phyloP scores from a whole-genome alignment of 2,888 invertebrate genomes.

The Metallyticus violacea region DNA sequence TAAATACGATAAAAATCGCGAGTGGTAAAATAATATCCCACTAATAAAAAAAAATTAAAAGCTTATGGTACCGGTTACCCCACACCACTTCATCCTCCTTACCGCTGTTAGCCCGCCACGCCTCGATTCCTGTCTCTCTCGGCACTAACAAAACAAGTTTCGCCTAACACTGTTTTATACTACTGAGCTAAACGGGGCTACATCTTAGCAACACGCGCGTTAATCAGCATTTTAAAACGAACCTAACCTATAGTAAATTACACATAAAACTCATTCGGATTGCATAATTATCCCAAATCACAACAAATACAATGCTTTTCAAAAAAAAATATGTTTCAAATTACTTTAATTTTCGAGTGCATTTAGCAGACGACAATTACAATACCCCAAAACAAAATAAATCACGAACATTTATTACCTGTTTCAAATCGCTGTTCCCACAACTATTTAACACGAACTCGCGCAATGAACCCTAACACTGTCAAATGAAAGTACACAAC shows the following conservation, averaged over 20 bases:
- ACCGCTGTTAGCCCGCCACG: background rate
- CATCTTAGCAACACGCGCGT: background rate
- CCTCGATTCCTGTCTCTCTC: background rate
- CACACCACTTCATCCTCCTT: background rate
- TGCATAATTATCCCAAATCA: background rate
- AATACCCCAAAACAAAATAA: background rate
- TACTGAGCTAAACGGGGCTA: background rate
- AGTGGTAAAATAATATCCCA: background rate
- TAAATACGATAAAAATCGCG: background rate
- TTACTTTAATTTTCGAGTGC: background rate
- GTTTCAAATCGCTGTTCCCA: background rate
- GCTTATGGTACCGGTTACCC: background rate
- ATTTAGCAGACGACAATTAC: conserved; percentile 7
- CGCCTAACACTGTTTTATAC: background rate
- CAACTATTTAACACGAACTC: conserved; percentile 15
- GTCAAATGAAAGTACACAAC: background rate
- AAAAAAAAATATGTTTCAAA: background rate
- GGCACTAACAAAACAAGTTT: background rate
- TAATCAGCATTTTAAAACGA: background rate
- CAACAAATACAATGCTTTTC: background rate
- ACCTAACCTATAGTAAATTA: background rate
- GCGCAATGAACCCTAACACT: background rate
- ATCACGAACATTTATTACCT: background rate
- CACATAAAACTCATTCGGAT: background rate
- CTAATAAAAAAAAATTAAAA: background rate